Conservation (phyloP, 64 coral and sea anemone genomes). For the Dendronephthya gigantea region DNA sequence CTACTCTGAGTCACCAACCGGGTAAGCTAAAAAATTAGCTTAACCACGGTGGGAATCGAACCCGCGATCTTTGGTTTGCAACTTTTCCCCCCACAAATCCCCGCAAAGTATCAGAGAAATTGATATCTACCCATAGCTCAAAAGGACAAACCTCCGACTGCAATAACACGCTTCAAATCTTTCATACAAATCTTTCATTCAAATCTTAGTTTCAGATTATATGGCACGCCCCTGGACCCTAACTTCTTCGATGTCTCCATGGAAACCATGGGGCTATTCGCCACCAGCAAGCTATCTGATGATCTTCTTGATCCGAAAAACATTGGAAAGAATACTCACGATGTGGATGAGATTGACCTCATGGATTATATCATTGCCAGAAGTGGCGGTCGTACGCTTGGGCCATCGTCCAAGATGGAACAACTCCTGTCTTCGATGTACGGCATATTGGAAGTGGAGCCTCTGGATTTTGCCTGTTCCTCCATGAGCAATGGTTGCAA, state of each 20-base stretch:
- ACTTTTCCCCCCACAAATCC: no score
- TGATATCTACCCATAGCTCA: no score
- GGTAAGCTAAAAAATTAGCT: no score
- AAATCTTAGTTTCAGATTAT: constrained; percentile 75
- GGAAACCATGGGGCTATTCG: constrained; percentile 13
- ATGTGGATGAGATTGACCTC: background rate
- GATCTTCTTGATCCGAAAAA: background rate
- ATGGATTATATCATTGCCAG: background rate
- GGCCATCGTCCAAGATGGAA: background rate
- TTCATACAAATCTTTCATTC: no score
- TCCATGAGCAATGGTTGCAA: constrained; percentile 84
- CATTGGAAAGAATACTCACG: background rate
- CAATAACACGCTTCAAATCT: background rate
- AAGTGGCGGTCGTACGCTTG: background rate
- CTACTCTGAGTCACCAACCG: no score
- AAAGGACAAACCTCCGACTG: no score
- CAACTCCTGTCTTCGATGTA: background rate
- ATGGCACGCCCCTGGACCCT: constrained; percentile 85
- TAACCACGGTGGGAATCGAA: no score
- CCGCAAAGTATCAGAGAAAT: no score
- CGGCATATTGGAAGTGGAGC: constrained; percentile 81
- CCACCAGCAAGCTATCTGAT: background rate
- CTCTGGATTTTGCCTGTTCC: constrained; percentile 78
- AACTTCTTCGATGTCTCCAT: constrained; percentile 62
- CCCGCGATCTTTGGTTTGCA: no score